Base-by-base conservation (phyloP, 2,113 vertebrate genomes). In the Cyprinus carpio region DNA sequence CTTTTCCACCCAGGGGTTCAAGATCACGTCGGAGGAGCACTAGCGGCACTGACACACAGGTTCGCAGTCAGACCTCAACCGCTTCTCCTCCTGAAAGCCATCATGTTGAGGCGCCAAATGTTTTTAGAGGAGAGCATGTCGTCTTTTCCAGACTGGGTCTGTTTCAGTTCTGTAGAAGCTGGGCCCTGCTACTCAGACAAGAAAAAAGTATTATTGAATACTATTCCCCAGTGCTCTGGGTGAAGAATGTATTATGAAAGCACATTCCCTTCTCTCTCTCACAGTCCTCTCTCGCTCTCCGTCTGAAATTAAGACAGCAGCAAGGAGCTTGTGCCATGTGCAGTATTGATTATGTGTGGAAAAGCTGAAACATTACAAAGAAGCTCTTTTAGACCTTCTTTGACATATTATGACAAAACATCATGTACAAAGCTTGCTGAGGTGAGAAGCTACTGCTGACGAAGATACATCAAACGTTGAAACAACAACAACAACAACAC, bases 71-170 rank as follows among this genome's bases (percentile, higher is more conserved):
- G 46, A 46, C 81, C 9, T 75, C 46, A 81, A 20, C 60, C 71
- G 16, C n/a, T 60, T 72, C 56, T 75, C 72, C 69, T 72, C 72
- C 75, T 72, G 72, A 89, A 87, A 81, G 64, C 82, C 37, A 69
- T 86, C 75, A 78, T 86, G 86, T 75, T 31, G 62, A 85, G 81
- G 75, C 88, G 91, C 92, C 92, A 93, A 92, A 90, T 90, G 89
- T 89, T 87, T 94, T 92, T 92, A 88, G 89, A 87, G 91, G 87
- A 82, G 67, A 90, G 88, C 82, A 82, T 87, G 29, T 90, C 88
- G 85, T 92, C 90, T 93, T 93, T 93, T 94, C 90, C 91, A 92
- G 89, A 90, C 87, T 80, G 58, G 16, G 85, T 75, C 86, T 88
- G 83, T 88, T 87, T 77, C 82, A 65, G 83, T 89, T 81, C 88